These are phyloP conservation scores for Vanessa cardui DNA, from an alignment of 2,888 invertebrate species.

Conservation along the genomic window DNA sequence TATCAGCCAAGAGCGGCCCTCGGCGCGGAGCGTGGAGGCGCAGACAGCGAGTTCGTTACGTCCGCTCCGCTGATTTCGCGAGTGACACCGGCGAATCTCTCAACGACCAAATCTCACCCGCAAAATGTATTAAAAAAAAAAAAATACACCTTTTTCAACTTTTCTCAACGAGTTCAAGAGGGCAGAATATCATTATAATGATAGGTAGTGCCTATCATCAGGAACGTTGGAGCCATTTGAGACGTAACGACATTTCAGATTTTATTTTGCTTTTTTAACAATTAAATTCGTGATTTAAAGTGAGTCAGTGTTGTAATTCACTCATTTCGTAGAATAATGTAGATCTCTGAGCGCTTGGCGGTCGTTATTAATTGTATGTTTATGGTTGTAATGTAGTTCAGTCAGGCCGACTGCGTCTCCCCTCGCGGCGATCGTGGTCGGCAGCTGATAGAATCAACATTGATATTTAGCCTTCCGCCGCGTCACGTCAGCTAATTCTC, in stretches of 20 bases:
- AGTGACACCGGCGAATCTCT: conserved; percentile 73
- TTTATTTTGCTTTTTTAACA: neutral
- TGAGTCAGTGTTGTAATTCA: too few relatives aligned
- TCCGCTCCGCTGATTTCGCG: conserved; percentile 69
- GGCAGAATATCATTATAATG: conserved; percentile 53
- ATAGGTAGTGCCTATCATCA: conserved; percentile 42
- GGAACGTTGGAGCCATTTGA: conserved; percentile 47
- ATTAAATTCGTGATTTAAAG: neutral
- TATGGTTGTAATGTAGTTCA: neutral
- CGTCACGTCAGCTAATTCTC: conserved; percentile 80
- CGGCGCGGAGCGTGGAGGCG: conserved; percentile 48
- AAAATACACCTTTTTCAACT: conserved; percentile 69
- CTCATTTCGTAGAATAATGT: too few relatives aligned
- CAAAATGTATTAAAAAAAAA: conserved; percentile 70
- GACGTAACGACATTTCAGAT: conserved; percentile 15
- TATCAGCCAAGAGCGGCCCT: conserved; percentile 47
- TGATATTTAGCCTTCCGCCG: conserved; percentile 76
- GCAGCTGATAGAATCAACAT: conserved; percentile 45
- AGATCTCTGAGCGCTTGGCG: too few relatives aligned
- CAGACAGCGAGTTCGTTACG: conserved; percentile 72
- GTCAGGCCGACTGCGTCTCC: neutral
- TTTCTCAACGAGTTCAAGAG: conserved; percentile 58
- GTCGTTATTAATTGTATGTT: neutral
- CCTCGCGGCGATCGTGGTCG: conserved; percentile 35
- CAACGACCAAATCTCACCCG: conserved; percentile 66